Percentiles rank a stretch among this genome's conserved stretches.
Evolutionary conservation across 1,140 invertebrate genomes (phyloP).

Genomic region (Drosophila nasuta): DNA sequence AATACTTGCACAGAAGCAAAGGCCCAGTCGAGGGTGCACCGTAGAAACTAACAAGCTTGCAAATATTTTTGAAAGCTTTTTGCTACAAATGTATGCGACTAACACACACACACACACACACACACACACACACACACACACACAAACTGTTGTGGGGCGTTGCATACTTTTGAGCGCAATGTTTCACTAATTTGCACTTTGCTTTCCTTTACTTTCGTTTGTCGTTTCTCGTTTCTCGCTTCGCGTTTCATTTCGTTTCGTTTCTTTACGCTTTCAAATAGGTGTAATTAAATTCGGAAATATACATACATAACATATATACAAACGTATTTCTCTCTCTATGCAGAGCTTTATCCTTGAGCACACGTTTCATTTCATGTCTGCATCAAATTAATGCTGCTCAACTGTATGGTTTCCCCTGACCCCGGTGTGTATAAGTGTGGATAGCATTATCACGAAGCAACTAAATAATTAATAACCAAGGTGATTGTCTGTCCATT

Average conservation of each 20-base stretch:
- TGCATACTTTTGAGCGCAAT: constrained; percentile 63
- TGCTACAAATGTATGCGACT: constrained; percentile 76
- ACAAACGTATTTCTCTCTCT: background rate
- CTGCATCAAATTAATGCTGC: constrained; percentile 68
- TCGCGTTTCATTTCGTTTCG: constrained; percentile 35
- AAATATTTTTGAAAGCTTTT: constrained; percentile 80
- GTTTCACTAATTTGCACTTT: constrained; percentile 80
- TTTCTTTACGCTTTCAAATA: constrained; percentile 74
- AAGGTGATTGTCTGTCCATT: background rate
- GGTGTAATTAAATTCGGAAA: constrained; percentile 74
- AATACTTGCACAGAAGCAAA: constrained; percentile 36
- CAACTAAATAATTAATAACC: constrained; percentile 29
- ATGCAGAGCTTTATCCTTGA: constrained; percentile 51
- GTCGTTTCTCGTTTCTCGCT: background rate
- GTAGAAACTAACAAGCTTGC: constrained; percentile 73
- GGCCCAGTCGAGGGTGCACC: constrained; percentile 53
- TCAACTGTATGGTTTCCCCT: constrained; percentile 20
- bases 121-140: too few relatives aligned
- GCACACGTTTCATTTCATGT: constrained; percentile 62
- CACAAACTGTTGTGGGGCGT: constrained; percentile 21
- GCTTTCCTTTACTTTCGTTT: constrained; percentile 30
- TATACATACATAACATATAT: background rate
- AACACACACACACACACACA: constrained; percentile 6
- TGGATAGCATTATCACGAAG: constrained; percentile 65
- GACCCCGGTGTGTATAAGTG: constrained; percentile 16